A percentile compares a stretch with the other conserved stretches of the same genome.
Conservation (phyloP, 2,888 invertebrate genomes). For the Drosophila mercatorum region DNA sequence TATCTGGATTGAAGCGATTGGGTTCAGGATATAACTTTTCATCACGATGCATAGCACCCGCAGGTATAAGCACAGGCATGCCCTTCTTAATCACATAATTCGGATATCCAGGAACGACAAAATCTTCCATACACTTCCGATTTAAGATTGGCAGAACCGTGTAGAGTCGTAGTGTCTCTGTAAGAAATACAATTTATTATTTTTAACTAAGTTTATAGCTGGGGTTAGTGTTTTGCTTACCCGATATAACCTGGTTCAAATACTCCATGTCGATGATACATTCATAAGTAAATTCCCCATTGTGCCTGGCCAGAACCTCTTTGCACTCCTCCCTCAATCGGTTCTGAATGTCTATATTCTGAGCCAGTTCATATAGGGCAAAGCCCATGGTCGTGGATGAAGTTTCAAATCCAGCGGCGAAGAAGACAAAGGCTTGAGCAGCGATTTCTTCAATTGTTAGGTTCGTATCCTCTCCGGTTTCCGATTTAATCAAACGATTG, state of each 20-base stretch:
- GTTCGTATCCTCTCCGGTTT: conserved; percentile 35
- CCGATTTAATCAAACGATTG: conserved; percentile 27
- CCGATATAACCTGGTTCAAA: conserved; percentile 85
- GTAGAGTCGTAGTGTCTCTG: conserved; percentile 86
- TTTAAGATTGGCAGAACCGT: conserved; percentile 86
- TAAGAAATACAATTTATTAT: background rate
- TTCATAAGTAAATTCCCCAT: conserved; percentile 84
- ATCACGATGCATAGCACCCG: conserved; percentile 87
- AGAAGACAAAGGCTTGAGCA: conserved; percentile 86
- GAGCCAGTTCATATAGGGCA: conserved; percentile 85
- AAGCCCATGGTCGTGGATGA: conserved; percentile 85
- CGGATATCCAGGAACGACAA: conserved; percentile 85
- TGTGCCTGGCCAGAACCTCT: conserved; percentile 76
- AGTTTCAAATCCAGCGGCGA: conserved; percentile 86
- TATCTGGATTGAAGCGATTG: conserved; percentile 87
- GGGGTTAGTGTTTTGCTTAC: conserved; percentile 63
- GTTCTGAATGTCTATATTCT: conserved; percentile 84
- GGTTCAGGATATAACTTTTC: conserved; percentile 87
- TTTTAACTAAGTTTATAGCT: background rate
- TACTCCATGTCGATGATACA: conserved; percentile 84
- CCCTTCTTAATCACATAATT: conserved; percentile 86
- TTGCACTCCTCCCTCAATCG: conserved; percentile 84
- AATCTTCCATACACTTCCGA: conserved; percentile 86
- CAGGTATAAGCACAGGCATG: conserved; percentile 86
- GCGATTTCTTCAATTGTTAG: conserved; percentile 84